phyloP scores from a whole-genome alignment of 1,140 invertebrate genomes.

The Colletes gigas region DNA sequence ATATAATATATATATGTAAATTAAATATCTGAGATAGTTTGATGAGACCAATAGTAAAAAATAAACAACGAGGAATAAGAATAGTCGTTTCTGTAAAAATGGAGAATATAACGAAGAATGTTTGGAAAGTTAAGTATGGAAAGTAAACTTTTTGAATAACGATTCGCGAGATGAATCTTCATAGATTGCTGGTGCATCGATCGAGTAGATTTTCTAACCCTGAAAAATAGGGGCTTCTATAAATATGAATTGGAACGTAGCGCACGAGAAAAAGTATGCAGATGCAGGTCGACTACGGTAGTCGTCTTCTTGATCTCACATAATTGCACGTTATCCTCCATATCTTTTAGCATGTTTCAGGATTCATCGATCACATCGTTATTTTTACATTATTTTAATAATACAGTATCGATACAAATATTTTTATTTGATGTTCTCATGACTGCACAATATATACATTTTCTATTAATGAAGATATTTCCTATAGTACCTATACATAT shows the following conservation, averaged over 20 bases:
- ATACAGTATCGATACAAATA: too few species aligned
- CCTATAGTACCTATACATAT: too few species aligned
- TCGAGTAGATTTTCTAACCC: background rate
- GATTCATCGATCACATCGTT: background rate
- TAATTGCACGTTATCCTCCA: background rate
- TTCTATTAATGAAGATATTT: too few species aligned
- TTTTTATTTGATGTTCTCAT: too few species aligned
- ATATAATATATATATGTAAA: too few species aligned
- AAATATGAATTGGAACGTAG: background rate
- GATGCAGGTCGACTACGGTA: background rate
- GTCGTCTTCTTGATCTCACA: background rate
- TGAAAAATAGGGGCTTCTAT: background rate
- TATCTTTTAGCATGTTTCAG: background rate
- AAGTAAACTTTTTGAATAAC: constrained; percentile 16
- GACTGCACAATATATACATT: too few species aligned
- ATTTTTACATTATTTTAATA: background rate
- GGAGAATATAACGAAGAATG: background rate
- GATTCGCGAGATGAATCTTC: background rate
- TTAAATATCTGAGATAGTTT: background rate
- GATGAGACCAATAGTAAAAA: background rate
- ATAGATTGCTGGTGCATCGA: background rate
- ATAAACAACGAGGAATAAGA: background rate
- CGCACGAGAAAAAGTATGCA: background rate
- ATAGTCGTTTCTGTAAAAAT: background rate
- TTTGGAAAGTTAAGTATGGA: background rate